These are phyloP conservation scores for Climacteris rufus DNA, from an alignment of 2,113 vertebrate species.

Conservation along the genomic window DNA sequence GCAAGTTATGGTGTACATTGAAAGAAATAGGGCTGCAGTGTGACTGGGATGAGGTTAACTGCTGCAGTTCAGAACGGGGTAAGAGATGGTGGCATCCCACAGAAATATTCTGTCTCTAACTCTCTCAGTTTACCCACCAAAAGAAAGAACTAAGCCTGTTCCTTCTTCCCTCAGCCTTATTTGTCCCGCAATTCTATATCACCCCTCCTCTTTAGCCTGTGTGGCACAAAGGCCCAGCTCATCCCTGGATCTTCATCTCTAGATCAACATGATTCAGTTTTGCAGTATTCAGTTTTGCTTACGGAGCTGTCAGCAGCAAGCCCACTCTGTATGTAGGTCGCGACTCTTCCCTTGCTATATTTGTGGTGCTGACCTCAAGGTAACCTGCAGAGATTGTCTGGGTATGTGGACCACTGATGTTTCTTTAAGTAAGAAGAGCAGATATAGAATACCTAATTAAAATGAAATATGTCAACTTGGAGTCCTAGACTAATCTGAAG, in stretches of 20 bases:
- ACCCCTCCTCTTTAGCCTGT: background rate
- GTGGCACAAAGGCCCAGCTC: background rate
- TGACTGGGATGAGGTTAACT: background rate
- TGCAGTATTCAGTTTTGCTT: background rate
- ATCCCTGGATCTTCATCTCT: background rate
- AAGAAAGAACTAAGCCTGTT: background rate
- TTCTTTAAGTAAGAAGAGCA: conserved; percentile 23
- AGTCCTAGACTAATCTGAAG: conserved; percentile 16
- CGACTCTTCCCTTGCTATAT: background rate
- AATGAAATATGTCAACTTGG: conserved; percentile 25
- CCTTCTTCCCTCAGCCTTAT: background rate
- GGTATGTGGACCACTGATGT: background rate
- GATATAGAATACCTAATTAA: conserved; percentile 29
- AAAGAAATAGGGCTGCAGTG: accelerated
- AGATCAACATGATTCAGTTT: background rate
- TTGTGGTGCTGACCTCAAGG: conserved; percentile 1
- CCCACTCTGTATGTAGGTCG: background rate
- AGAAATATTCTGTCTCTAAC: background rate
- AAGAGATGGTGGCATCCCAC: background rate
- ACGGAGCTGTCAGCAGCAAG: background rate
- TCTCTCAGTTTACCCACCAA: background rate
- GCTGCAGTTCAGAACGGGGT: background rate
- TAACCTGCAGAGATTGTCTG: background rate
- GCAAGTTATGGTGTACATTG: background rate
- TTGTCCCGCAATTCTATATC: background rate